Percentiles rank a stretch among this genome's conserved stretches.
phyloP scores from a whole-genome alignment of 2,797 vertebrate genomes.

The Pseudopleuronectes americanus region DNA sequence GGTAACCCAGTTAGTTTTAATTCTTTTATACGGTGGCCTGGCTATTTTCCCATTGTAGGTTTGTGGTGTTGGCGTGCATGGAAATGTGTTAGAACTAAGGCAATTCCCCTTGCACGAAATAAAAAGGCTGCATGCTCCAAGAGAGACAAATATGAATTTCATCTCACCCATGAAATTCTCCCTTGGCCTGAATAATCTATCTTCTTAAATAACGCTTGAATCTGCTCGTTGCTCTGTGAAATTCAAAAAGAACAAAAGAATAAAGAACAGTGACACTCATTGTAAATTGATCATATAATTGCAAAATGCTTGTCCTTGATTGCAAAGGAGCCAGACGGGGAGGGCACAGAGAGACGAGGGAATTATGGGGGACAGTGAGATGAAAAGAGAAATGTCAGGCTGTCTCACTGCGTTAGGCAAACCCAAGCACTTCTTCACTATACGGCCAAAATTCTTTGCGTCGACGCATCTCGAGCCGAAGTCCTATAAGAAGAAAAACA shows the following conservation, averaged over 20 bases:
- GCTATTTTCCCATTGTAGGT: slow-evolving; percentile 17
- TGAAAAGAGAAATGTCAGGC: slow-evolving; percentile 16
- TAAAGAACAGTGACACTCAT: slow-evolving; percentile 8
- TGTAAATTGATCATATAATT: slow-evolving; percentile 33
- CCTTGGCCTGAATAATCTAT: slow-evolving; percentile 81
- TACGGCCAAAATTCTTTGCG: slow-evolving; percentile 75
- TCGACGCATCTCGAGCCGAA: slow-evolving; percentile 72
- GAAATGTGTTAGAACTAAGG: slow-evolving; percentile 15
- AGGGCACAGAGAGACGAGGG: neutral
- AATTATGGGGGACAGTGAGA: neutral
- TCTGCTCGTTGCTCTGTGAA: slow-evolving; percentile 82
- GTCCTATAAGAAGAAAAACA: slow-evolving; percentile 70
- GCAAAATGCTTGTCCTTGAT: neutral
- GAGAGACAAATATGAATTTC: slow-evolving; percentile 49
- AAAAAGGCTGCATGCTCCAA: slow-evolving; percentile 33
- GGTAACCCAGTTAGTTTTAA: slow-evolving; percentile 12
- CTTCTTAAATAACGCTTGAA: slow-evolving; percentile 85
- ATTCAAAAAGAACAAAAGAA: slow-evolving; percentile 50
- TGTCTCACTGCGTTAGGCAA: slow-evolving; percentile 72
- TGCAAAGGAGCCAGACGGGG: slow-evolving; percentile 11
- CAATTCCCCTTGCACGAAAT: slow-evolving; percentile 19
- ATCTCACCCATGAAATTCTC: slow-evolving; percentile 84
- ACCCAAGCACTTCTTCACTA: slow-evolving; percentile 80
- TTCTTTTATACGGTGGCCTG: neutral
- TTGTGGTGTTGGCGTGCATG: slow-evolving; percentile 18